phyloP scores from a whole-genome alignment of 2,113 vertebrate genomes.

The Daboia siamensis region DNA sequence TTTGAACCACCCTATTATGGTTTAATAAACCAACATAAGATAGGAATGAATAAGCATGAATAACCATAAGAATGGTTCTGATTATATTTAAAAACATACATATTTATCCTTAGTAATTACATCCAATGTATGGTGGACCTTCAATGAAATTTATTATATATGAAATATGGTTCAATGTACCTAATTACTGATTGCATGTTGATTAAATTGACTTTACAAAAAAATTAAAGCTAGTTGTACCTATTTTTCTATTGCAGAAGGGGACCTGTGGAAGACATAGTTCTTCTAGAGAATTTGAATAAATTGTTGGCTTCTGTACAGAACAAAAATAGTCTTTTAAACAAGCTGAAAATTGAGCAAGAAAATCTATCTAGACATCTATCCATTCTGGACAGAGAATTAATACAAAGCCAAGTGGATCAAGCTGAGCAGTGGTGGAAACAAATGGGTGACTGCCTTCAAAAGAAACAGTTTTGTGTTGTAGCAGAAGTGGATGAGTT shows the following conservation, averaged over 20 bases:
- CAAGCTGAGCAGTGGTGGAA: slow-evolving; percentile 76
- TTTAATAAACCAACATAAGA: neutral
- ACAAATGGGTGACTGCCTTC: slow-evolving; percentile 66
- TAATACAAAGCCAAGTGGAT: slow-evolving; percentile 67
- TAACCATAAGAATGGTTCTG: neutral
- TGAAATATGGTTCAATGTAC: neutral
- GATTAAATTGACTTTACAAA: neutral
- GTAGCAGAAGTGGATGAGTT: slow-evolving; percentile 61
- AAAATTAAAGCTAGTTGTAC: neutral
- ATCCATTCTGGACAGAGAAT: slow-evolving; percentile 69
- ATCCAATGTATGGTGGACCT: neutral
- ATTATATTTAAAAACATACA: neutral
- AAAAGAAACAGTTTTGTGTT: slow-evolving; percentile 69
- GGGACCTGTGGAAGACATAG: slow-evolving; percentile 68
- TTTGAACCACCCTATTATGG: neutral
- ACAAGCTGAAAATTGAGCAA: slow-evolving; percentile 66
- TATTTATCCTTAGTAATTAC: neutral
- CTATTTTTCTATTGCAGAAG: slow-evolving; percentile 53
- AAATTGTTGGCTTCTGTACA: slow-evolving; percentile 68
- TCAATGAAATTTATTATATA: neutral
- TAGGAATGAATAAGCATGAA: neutral
- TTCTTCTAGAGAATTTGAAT: slow-evolving; percentile 72
- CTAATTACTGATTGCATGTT: neutral
- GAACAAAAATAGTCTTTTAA: slow-evolving; percentile 72
- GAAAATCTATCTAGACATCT: slow-evolving; percentile 66